Conservation (phyloP, 1,140 invertebrate genomes). For the Zaprionus nigranus region DNA sequence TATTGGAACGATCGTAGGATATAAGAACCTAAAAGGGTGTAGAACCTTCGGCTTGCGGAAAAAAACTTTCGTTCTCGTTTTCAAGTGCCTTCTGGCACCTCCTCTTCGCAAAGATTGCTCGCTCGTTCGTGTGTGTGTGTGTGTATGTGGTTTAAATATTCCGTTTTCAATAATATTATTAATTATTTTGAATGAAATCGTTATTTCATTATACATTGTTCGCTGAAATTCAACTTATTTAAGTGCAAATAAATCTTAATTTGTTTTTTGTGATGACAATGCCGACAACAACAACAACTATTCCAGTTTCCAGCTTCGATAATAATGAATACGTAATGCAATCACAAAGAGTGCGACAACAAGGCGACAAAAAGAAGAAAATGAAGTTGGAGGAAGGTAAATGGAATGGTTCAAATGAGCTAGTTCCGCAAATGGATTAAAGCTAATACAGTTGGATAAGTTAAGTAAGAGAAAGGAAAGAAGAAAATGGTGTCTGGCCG, state of each 20-base stretch:
- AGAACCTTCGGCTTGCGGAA: too few relatives aligned
- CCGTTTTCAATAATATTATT: slow-evolving; percentile 35
- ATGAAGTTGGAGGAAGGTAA: background rate
- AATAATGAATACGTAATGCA: slow-evolving; percentile 17
- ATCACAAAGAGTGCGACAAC: background rate
- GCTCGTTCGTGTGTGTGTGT: too few relatives aligned
- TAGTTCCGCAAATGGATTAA: background rate
- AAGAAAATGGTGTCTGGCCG: too few relatives aligned
- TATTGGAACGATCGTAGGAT: too few relatives aligned
- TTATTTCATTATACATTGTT: slow-evolving; percentile 58
- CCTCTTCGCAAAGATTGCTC: slow-evolving; percentile 39
- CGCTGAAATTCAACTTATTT: slow-evolving; percentile 62
- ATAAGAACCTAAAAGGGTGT: too few relatives aligned
- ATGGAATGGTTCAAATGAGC: background rate
- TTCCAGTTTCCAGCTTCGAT: background rate
- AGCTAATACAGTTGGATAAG: too few relatives aligned
- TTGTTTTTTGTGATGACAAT: slow-evolving; percentile 40
- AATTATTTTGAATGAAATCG: slow-evolving; percentile 47
- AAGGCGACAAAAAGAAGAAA: background rate
- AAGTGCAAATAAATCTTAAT: slow-evolving; percentile 61
- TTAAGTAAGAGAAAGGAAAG: background rate
- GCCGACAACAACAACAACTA: background rate
- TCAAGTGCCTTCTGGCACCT: slow-evolving; percentile 14
- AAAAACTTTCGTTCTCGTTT: background rate
- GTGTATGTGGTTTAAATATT: slow-evolving; percentile 53